Evolutionary conservation across 2,888 invertebrate species (phyloP).

Genomic region (Ischnus inquisitorius): DNA sequence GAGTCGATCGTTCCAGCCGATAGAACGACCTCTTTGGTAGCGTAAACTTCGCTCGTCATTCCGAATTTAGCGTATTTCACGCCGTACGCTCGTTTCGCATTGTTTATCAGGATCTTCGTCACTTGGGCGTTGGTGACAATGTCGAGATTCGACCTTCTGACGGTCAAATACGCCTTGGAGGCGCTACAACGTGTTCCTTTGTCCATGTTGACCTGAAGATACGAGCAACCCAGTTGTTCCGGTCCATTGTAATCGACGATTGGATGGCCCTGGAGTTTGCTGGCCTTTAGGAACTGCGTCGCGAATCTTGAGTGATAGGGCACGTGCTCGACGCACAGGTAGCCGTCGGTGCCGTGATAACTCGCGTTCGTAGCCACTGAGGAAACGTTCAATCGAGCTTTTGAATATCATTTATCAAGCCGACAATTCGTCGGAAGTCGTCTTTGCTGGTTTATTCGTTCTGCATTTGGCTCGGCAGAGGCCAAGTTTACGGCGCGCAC

Average conservation of each 20-base stretch:
- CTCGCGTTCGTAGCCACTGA: conserved; percentile 69
- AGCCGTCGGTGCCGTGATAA: conserved; percentile 87
- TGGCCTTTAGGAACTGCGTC: conserved; percentile 89
- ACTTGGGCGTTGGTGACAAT: conserved; percentile 88
- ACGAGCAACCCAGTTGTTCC: conserved; percentile 89
- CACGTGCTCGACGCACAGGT: conserved; percentile 87
- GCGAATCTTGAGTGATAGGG: conserved; percentile 87
- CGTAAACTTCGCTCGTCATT: conserved; percentile 85
- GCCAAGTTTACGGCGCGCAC: no score
- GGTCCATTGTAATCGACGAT: conserved; percentile 90
- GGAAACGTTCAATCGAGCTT: no score
- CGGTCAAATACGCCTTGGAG: conserved; percentile 88
- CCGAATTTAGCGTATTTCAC: conserved; percentile 89
- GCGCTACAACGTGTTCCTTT: conserved; percentile 88
- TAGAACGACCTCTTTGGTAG: conserved; percentile 93
- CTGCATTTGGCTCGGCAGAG: no score
- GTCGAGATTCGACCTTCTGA: conserved; percentile 89
- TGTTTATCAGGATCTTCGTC: conserved; percentile 89
- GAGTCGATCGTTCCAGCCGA: conserved; percentile 95
- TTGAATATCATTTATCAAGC: no score
- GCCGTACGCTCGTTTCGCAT: conserved; percentile 89
- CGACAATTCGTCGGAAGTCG: no score
- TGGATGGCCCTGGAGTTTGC: conserved; percentile 88
- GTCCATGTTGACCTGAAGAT: conserved; percentile 88
- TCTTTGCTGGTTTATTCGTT: no score